phyloP scores from a whole-genome alignment of 2,797 vertebrate genomes.

The Meriones psammophilus region DNA sequence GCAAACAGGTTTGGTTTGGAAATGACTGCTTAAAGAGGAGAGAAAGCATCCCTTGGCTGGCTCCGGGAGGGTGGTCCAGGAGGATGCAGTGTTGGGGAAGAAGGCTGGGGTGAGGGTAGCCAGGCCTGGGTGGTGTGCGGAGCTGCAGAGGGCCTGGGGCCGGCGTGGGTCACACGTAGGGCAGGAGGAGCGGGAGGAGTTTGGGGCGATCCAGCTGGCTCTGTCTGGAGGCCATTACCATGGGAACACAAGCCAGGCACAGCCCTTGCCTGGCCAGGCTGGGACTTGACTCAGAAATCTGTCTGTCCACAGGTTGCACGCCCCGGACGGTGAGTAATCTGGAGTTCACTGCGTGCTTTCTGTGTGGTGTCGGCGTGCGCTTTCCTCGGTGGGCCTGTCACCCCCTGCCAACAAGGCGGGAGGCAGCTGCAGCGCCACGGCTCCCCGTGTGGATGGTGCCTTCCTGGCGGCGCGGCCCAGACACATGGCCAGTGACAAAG shows the following conservation, averaged over 20 bases:
- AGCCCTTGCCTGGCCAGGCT: slow-evolving; percentile 1
- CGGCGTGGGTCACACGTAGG: not conserved
- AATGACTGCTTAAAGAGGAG: slow-evolving; percentile 35
- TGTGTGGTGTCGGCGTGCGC: not conserved
- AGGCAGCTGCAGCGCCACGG: not conserved
- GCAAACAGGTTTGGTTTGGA: slow-evolving; percentile 19
- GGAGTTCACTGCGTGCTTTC: not conserved
- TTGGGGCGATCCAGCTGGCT: not conserved
- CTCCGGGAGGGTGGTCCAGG: not conserved
- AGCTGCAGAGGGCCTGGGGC: not conserved
- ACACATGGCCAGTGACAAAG: not conserved
- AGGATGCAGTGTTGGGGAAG: not conserved
- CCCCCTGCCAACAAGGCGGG: not conserved
- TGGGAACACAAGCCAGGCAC: not conserved
- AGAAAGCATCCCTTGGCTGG: not conserved
- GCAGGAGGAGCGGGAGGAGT: not conserved
- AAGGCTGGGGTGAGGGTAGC: not conserved
- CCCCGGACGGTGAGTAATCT: not conserved
- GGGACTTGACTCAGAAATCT: slow-evolving; percentile 25
- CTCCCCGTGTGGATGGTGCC: not conserved
- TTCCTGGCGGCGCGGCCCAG: not conserved
- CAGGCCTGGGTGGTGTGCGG: too few relatives aligned
- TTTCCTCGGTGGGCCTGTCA: not conserved
- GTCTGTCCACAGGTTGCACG: not conserved
- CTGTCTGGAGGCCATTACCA: not conserved